Evolutionary conservation across 1,140 invertebrate genomes (phyloP).

Genomic region (Drepana arcuata): DNA sequence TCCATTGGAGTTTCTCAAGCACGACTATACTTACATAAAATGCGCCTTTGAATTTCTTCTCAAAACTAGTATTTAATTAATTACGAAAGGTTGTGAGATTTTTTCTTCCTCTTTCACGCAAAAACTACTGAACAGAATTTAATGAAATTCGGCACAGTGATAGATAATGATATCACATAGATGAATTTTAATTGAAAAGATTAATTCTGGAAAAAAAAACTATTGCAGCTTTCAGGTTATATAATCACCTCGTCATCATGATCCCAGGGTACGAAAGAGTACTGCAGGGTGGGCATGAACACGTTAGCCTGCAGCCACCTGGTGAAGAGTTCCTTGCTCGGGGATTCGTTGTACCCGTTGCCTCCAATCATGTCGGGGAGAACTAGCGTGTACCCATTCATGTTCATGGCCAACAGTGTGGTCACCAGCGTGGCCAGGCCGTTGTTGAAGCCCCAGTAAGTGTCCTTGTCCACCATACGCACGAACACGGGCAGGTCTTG

Average conservation of each 20-base stretch:
- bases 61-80: too few species aligned
- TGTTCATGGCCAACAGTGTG: slow-evolving; percentile 84
- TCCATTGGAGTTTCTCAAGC: too few species aligned
- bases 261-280: slow-evolving; percentile 91
- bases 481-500: slow-evolving; percentile 87
- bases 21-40: too few species aligned
- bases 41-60: too few species aligned
- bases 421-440: slow-evolving; percentile 86
- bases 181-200: too few species aligned
- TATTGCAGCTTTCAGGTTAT: too few species aligned
- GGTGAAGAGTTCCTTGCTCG: slow-evolving; percentile 85
- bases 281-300: slow-evolving; percentile 91
- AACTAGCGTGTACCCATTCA: slow-evolving; percentile 89
- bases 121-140: too few species aligned
- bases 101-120: too few species aligned
- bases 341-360: slow-evolving; percentile 81
- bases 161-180: too few species aligned
- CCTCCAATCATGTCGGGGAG: slow-evolving; percentile 95
- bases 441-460: slow-evolving; percentile 84
- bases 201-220: too few species aligned
- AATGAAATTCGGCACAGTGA: too few species aligned
- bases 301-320: slow-evolving; percentile 90
- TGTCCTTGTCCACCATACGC: slow-evolving; percentile 91
- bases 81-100: too few species aligned
- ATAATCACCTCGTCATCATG: slow-evolving; percentile 78